These are phyloP conservation scores for Apotomis turbidana DNA, from an alignment of 2,888 invertebrate species.

Conservation along the genomic window DNA sequence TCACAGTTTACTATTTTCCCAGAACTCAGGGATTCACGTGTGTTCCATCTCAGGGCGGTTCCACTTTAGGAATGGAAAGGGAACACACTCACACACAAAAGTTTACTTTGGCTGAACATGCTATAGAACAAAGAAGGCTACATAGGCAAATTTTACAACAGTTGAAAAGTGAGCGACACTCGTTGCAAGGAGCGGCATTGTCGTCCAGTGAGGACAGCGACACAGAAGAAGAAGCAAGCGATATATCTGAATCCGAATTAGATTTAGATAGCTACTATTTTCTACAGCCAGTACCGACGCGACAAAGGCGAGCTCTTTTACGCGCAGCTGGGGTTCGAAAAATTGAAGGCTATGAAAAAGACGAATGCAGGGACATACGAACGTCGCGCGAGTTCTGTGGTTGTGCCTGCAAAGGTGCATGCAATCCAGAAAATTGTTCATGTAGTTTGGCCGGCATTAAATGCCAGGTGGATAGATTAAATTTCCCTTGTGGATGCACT, in stretches of 20 bases:
- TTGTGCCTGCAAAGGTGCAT: constrained; percentile 95
- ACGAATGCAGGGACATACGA: constrained; percentile 96
- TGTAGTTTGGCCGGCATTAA: constrained; percentile 98
- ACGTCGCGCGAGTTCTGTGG: constrained; percentile 97
- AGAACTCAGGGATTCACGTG: constrained; percentile 96
- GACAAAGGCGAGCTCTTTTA: constrained; percentile 93
- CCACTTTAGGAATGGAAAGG: constrained; percentile 96
- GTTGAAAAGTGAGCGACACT: constrained; percentile 87
- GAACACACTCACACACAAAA: constrained; percentile 87
- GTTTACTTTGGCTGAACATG: constrained; percentile 94
- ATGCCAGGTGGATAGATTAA: constrained; percentile 98
- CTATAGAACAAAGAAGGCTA: constrained; percentile 92
- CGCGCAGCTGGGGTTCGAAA: constrained; percentile 97
- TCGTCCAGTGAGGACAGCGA: constrained; percentile 94
- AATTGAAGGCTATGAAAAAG: constrained; percentile 96
- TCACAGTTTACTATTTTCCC: constrained; percentile 97
- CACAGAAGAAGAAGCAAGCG: constrained; percentile 92
- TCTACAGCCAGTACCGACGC: constrained; percentile 95
- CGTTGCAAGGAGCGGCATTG: constrained; percentile 77
- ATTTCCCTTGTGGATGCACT: constrained; percentile 98
- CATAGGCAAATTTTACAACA: constrained; percentile 92
- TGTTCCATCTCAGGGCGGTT: constrained; percentile 94
- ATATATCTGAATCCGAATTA: constrained; percentile 91
- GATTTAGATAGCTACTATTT: constrained; percentile 96
- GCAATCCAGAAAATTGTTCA: constrained; percentile 97